Evolutionary conservation across 2,888 invertebrate genomes (phyloP), one percentile per base, ranked within the genome.

Genomic region (Erebia palarica): DNA sequence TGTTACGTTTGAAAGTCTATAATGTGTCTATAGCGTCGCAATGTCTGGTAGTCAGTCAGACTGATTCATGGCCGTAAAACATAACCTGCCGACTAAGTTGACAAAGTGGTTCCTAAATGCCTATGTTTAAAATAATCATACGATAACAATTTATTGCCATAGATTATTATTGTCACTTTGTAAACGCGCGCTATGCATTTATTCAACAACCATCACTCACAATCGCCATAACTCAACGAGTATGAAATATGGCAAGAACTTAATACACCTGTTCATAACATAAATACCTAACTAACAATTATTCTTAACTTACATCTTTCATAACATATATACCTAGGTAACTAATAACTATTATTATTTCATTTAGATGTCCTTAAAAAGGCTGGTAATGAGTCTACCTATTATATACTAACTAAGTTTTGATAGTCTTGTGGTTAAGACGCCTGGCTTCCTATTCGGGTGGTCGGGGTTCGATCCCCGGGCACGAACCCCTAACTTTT

Each of bases 81-180:
- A 16, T 44, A 4, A 44, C 3, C 5, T 16, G 47, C 4, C n/a
- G 3, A 36, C n/a, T 36, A 61, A 61, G 10, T 44, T 13, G 16
- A 61, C 16, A 18, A 61, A 44, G 47, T 13, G 47, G 63, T 21
- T 9, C 14, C 21, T 63, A 72, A 59, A 69, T 68, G 18, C 21
- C 51, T 65, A 58, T 36, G 51, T 64, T 47, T 27, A 18, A 60
- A 61, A 60, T 70, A 66, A 70, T 60, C 55, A 44, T 47, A 61
- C 61, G 18, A 70, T 70, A 65, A 70, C 64, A 63, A 64, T 58
- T 67, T 63, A 67, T 71, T 27, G 61, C 63, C 27, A 18, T 49
- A 63, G 47, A 71, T 57, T 67, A 71, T 49, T 67, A 63, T 51
- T 55, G 66, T 44, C 65, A 51, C 51, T 61, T 61, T 57, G 58